Evolutionary conservation across 2,113 vertebrate genomes (phyloP).

Genomic region (Caranx melampygus): DNA sequence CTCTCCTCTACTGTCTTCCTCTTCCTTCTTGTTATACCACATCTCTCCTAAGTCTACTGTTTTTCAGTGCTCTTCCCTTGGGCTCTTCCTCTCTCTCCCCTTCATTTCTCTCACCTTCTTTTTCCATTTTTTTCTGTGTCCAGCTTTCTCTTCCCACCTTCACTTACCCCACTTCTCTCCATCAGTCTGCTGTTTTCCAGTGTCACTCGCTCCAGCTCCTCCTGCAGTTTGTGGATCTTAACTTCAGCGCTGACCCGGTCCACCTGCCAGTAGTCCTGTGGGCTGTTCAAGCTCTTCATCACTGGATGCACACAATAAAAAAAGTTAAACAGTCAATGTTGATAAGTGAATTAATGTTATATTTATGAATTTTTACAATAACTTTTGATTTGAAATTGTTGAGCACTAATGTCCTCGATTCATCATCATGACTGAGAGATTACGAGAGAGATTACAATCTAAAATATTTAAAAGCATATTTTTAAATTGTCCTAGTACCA

Average conservation of each 20-base stretch:
- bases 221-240: slow-evolving; percentile 89
- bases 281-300: slow-evolving; percentile 92
- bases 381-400: neutral
- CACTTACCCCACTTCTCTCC: slow-evolving; percentile 75
- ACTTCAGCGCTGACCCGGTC: slow-evolving; percentile 87
- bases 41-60: neutral
- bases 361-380: neutral
- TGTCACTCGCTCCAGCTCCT: slow-evolving; percentile 88
- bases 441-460: too few relatives aligned
- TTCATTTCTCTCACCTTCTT: too few relatives aligned
- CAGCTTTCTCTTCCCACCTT: neutral
- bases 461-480: too few relatives aligned
- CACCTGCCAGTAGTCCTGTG: slow-evolving; percentile 91
- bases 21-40: neutral
- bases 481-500: too few relatives aligned
- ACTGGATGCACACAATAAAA: slow-evolving; percentile 78
- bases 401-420: neutral
- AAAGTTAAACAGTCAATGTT: neutral
- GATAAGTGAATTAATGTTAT: neutral
- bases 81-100: neutral
- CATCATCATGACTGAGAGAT: too few relatives aligned
- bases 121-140: neutral
- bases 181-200: slow-evolving; percentile 87
- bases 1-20: neutral
- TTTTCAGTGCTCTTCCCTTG: neutral